Conservation (phyloP, 2,113 vertebrate genomes). For the Martes martes region DNA sequence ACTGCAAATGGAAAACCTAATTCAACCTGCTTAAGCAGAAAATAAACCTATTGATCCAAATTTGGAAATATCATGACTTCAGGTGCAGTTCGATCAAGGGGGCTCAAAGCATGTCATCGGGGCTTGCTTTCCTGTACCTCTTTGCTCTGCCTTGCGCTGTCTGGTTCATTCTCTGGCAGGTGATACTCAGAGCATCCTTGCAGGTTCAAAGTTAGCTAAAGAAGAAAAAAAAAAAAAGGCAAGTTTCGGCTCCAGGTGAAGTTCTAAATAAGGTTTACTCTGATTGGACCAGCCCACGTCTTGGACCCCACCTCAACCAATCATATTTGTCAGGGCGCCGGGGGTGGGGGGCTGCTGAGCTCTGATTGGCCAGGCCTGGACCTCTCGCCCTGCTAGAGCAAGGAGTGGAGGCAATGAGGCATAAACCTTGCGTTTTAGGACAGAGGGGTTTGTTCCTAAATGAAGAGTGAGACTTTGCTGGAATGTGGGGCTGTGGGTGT, state of each 20-base stretch:
- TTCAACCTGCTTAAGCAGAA: conserved; percentile 48
- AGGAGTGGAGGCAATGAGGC: accelerated
- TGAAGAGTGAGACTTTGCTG: neutral
- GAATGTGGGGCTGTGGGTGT: neutral
- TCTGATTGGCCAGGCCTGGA: neutral
- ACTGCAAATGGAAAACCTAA: neutral
- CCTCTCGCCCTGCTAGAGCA: accelerated
- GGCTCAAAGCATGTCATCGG: accelerated
- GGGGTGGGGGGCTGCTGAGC: neutral
- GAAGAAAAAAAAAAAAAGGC: neutral
- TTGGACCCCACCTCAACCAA: neutral
- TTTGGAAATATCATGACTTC: neutral
- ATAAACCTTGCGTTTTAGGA: accelerated
- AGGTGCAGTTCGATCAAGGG: neutral
- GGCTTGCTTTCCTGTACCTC: neutral
- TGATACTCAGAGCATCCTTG: neutral
- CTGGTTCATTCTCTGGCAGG: neutral
- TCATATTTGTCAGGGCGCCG: neutral
- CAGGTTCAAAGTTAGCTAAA: neutral
- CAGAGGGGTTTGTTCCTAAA: neutral
- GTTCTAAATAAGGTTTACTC: neutral
- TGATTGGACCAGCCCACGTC: neutral
- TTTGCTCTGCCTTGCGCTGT: neutral
- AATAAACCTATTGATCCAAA: conserved; percentile 59
- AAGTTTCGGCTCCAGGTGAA: neutral